Evolutionary conservation across 2,113 vertebrate genomes (phyloP).

Genomic region (Hippocampus comes): DNA sequence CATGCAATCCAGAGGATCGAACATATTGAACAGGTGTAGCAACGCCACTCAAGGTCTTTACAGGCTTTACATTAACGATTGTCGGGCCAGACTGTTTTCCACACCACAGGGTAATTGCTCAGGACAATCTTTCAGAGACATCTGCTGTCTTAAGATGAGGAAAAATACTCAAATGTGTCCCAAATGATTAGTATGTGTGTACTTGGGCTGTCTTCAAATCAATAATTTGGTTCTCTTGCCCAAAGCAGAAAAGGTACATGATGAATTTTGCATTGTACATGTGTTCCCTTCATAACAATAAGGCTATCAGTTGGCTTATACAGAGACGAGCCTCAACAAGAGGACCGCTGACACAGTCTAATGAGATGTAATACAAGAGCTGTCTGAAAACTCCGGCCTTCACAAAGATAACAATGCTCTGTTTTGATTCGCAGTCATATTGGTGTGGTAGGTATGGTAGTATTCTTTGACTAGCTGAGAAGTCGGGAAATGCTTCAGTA

Average conservation of each 20-base stretch:
- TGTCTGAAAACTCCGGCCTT: background rate
- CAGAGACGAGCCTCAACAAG: background rate
- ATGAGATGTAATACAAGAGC: background rate
- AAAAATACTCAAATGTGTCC: background rate
- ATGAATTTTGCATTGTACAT: background rate
- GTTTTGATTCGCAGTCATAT: background rate
- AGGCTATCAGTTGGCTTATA: background rate
- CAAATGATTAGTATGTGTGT: background rate
- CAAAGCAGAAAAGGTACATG: background rate
- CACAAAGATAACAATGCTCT: background rate
- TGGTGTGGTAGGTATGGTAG: background rate
- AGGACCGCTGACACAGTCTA: background rate
- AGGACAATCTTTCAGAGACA: too few species aligned
- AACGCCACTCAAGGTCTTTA: too few species aligned
- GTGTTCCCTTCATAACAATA: background rate
- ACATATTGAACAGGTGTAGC: too few species aligned
- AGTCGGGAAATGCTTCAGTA: background rate
- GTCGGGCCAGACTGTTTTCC: too few species aligned
- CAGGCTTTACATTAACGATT: too few species aligned
- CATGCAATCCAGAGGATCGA: too few species aligned
- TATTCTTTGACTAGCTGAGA: background rate
- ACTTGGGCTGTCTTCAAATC: background rate
- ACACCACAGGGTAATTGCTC: too few species aligned
- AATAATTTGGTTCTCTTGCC: background rate
- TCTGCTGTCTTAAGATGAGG: background rate